Percentiles rank a stretch among this genome's conserved stretches.
These are phyloP conservation scores for Molorchus minor DNA, from an alignment of 2,888 invertebrate genomes.

Conservation along the genomic window DNA sequence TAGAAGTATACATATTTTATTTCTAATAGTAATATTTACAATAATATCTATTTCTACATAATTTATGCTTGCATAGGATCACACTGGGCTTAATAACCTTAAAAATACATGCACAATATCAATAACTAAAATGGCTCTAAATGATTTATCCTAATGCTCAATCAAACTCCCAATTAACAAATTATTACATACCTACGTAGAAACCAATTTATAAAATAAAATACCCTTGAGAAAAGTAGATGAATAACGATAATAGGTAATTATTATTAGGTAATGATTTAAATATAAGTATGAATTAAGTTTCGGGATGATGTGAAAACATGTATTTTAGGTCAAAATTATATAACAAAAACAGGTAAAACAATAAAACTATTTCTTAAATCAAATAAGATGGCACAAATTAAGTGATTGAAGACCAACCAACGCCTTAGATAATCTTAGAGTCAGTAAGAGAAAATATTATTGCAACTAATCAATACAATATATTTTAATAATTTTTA, in stretches of 20 bases:
- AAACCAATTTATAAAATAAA: conserved; percentile 28
- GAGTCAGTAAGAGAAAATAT: not conserved
- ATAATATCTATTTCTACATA: conserved; percentile 55
- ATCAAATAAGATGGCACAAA: conserved; percentile 52
- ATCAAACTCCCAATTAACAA: conserved; percentile 15
- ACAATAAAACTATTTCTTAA: conserved; percentile 51
- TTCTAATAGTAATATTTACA: conserved; percentile 57
- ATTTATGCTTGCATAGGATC: conserved; percentile 57
- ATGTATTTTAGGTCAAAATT: conserved; percentile 51
- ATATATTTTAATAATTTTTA: not conserved
- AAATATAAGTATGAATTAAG: conserved; percentile 11
- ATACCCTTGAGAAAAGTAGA: conserved; percentile 38
- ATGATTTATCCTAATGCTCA: conserved; percentile 19
- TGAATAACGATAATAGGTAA: conserved; percentile 13
- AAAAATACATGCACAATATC: conserved; percentile 60
- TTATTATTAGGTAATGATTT: conserved; percentile 24
- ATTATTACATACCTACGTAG: conserved; percentile 9
- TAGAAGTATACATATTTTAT: conserved; percentile 60
- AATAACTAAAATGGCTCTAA: conserved; percentile 30
- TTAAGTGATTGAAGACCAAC: conserved; percentile 36
- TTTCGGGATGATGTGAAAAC: conserved; percentile 34
- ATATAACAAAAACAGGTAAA: conserved; percentile 48
- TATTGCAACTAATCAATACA: not conserved
- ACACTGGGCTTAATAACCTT: conserved; percentile 59
- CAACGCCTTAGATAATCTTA: conserved; percentile 19